Evolutionary conservation across 2,888 invertebrate species (phyloP), one percentile per base, ranked within the genome.

Genomic region (Amiota mariae): DNA sequence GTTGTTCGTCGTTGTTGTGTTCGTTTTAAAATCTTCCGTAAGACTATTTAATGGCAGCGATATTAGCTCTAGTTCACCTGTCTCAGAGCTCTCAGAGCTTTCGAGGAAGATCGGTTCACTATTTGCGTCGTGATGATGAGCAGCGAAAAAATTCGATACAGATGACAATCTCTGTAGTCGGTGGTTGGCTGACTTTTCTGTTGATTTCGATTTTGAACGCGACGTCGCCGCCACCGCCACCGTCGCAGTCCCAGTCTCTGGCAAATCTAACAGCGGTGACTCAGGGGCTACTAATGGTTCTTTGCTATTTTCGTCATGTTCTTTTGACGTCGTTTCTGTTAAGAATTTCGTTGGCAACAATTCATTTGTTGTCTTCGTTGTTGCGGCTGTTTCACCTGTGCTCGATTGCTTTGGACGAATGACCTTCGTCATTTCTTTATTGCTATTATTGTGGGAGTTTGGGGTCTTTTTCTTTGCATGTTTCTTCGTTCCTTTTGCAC

Each of bases 81-180:
- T 36, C 8, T 36, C 84, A 47, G 85, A 86, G 73, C 79, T 92
- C 91, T 87, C 91, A 82, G 91, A 92, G 88, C 91, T 92, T 88
- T 93, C 92, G 75, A 88, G 80, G 79, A 88, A 88, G 71, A 89
- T 87, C 74, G 91, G 91, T 61, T 91, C 87, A 76, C 92, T 89
- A 81, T 91, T 90, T 86, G 80, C 80, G 82, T 89, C 89, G 77
- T 86, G 83, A 84, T 92, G 92, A 85, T 92, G 92, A 75, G 90
- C 90, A 88, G 93, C 94, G 85, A 95, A 95, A 77, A 95, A 91
- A 90, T 93, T 94, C 20, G 95, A 94, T 8, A 95, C 94, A 0
- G 94, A 94, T 67, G 94, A 94, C 81, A 95, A 89, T 63, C 94
- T 94, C 84, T 94, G 90, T 90, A 94, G 93, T 70, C 95, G 90